Evolutionary conservation across 2,797 vertebrate species (phyloP), one percentile per base, ranked within the genome.

Genomic region (Discoglossus pictus): DNA sequence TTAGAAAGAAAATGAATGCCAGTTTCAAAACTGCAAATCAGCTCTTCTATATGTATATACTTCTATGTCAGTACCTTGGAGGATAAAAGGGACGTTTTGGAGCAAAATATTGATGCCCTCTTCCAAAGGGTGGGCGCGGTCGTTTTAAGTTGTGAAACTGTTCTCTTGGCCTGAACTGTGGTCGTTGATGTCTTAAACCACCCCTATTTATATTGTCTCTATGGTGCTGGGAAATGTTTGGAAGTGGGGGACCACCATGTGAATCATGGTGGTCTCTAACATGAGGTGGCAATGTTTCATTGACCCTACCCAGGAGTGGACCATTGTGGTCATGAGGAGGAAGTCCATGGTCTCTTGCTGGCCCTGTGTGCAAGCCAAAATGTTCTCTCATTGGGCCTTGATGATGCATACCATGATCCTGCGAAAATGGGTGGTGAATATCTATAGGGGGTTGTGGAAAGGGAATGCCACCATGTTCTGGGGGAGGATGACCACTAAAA

Each of bases 61-160:
- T 16, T 24, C 47, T 20, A 55, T 25, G 21, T 96, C 93, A 98
- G 90, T 97, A 98, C 86, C 94, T 93, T 36, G 93, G 96, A 65
- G 94, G 95, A 16, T 93, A 87, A 81, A 94, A 97, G 24, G 96
- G 96, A 84, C 96, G 94, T 85, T 98, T 98, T 12, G 94, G 91
- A 53, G 88, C 77, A 27, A 93, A 92, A 81, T 96, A 93, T 2
- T 91, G 92, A 38, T 88, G 68, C 1, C 84, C 87, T 1, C 90
- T 87, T 72, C 81, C 56, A 2, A 93, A 96, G 1, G 89, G 87
- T 52, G 90, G 90, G 61, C 89, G 87, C 1, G 90, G 82, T 16
- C 94, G 86, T 78, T 98, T 98, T 67, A 90, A 79, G 65, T 87
- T 92, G 71, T 85, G 83, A 74, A 86, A 89, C 44, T 84, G 83